Conservation (phyloP, 2,113 vertebrate species). For the Elgaria multicarinata region DNA sequence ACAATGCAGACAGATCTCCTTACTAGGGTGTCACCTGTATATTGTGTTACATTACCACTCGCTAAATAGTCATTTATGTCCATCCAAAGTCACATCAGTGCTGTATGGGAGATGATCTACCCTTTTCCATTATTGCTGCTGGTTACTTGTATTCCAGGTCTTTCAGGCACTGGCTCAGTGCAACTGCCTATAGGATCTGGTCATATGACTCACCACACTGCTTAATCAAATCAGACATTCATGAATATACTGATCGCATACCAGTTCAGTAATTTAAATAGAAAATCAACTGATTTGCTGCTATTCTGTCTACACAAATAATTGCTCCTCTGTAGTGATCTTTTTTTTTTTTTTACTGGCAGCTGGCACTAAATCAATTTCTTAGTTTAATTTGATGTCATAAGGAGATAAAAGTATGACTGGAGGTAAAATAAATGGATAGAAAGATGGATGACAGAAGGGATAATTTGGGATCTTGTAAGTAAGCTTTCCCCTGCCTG, state of each 20-base stretch:
- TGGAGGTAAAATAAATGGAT: slow-evolving; percentile 34
- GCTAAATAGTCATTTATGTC: not conserved
- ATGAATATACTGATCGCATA: not conserved
- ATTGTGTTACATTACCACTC: not conserved
- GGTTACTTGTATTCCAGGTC: not conserved
- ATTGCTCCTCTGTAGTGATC: not conserved
- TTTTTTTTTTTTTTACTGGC: not conserved
- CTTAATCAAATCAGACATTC: not conserved
- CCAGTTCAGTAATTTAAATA: not conserved
- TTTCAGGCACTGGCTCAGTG: not conserved
- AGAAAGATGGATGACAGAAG: slow-evolving; percentile 39
- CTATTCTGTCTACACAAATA: not conserved
- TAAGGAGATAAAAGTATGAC: not conserved
- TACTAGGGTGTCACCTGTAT: not conserved
- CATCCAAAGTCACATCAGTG: not conserved
- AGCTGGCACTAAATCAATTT: not conserved
- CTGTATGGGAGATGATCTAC: not conserved
- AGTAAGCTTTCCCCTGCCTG: not conserved
- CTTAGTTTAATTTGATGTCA: slow-evolving; percentile 28
- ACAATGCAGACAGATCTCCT: not conserved
- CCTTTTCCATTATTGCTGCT: not conserved
- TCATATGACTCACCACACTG: not conserved
- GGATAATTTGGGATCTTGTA: not conserved
- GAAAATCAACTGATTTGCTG: not conserved
- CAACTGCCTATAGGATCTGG: not conserved